Evolutionary conservation across 2,113 vertebrate genomes (phyloP).

Genomic region (Nettapus auritus): DNA sequence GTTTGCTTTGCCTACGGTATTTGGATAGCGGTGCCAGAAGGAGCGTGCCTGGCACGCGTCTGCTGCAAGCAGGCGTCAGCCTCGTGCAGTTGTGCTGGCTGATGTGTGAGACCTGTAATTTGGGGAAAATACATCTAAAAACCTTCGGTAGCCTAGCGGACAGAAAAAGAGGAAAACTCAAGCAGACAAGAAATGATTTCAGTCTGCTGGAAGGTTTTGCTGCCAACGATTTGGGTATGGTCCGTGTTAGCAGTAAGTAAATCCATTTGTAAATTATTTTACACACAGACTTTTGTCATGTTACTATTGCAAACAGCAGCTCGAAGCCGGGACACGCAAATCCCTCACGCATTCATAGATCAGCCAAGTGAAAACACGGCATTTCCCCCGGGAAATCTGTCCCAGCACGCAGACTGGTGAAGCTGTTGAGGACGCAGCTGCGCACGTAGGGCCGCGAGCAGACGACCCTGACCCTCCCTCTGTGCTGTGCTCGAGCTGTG

Average conservation of each 20-base stretch:
- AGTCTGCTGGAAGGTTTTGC: slow-evolving; percentile 9
- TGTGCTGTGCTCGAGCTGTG: not conserved
- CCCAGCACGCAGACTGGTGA: not conserved
- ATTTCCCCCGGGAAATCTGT: slow-evolving; percentile 34
- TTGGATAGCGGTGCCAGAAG: not conserved
- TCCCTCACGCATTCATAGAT: not conserved
- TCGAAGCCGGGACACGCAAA: not conserved
- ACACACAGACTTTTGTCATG: not conserved
- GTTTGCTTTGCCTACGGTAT: not conserved
- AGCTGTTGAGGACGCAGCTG: not conserved
- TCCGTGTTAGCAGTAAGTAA: slow-evolving; percentile 34
- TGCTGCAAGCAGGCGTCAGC: not conserved
- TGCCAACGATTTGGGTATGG: slow-evolving; percentile 9
- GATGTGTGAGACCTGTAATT: not conserved
- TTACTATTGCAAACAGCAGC: slow-evolving; percentile 24
- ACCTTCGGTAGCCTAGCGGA: not conserved
- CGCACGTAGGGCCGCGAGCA: not conserved
- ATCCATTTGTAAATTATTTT: slow-evolving; percentile 50
- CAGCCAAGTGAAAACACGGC: not conserved
- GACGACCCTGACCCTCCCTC: not conserved
- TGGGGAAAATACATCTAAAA: not conserved
- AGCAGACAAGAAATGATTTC: not conserved
- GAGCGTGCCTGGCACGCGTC: not conserved
- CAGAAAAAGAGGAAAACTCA: not conserved
- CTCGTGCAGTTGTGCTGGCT: not conserved